These are phyloP conservation scores for Channa maculata DNA, from an alignment of 2,113 vertebrate species.

Conservation along the genomic window DNA sequence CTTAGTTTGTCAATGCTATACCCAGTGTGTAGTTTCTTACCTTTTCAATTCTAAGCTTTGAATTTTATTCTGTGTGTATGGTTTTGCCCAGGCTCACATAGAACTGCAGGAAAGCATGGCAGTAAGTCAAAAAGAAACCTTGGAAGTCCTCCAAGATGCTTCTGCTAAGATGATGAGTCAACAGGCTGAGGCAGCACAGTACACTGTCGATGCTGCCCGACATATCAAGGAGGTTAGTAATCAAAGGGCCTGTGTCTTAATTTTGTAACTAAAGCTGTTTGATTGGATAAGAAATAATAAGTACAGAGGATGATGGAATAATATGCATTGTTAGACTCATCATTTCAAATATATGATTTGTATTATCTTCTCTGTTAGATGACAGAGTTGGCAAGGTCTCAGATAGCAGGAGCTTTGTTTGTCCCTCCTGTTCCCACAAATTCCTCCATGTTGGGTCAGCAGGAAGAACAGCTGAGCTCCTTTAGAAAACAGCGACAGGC, in stretches of 20 bases:
- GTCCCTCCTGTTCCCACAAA: slow-evolving; percentile 73
- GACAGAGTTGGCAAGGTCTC: slow-evolving; percentile 86
- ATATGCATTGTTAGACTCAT: not conserved
- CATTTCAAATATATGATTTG: slow-evolving; percentile 10
- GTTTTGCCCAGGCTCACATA: slow-evolving; percentile 83
- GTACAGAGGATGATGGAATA: not conserved
- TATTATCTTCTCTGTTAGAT: slow-evolving; percentile 80
- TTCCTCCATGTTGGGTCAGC: slow-evolving; percentile 79
- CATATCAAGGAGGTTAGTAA: slow-evolving; percentile 88
- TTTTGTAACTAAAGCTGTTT: slow-evolving; percentile 54
- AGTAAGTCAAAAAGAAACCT: slow-evolving; percentile 85
- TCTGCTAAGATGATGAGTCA: slow-evolving; percentile 87
- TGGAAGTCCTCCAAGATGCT: slow-evolving; percentile 84
- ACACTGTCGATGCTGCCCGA: slow-evolving; percentile 83
- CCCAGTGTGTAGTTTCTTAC: not conserved
- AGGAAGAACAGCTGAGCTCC: slow-evolving; percentile 73
- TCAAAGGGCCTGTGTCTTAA: slow-evolving; percentile 31
- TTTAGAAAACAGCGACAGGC: slow-evolving; percentile 77
- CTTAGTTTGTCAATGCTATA: not conserved
- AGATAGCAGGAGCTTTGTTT: slow-evolving; percentile 76
- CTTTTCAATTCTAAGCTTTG: slow-evolving; percentile 2
- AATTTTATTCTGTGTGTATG: slow-evolving; percentile 14
- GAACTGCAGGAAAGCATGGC: slow-evolving; percentile 88
- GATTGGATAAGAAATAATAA: slow-evolving; percentile 36
- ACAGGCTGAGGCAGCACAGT: slow-evolving; percentile 84